Evolutionary conservation across 2,888 invertebrate genomes (phyloP).

Genomic region (Pammene fasciana): DNA sequence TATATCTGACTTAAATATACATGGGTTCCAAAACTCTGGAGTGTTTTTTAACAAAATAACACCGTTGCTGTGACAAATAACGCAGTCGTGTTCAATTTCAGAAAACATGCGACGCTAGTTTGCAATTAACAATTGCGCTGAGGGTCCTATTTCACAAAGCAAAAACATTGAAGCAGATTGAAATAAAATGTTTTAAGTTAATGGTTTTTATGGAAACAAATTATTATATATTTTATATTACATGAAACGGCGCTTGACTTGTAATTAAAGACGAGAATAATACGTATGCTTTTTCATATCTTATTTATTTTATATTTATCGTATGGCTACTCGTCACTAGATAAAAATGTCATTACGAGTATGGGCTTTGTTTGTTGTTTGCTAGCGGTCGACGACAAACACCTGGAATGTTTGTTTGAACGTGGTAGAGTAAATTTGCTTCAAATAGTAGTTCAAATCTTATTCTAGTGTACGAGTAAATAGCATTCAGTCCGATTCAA

Average conservation of each 20-base stretch:
- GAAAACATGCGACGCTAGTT: not conserved
- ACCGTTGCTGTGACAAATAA: not conserved
- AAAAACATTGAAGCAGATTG: not conserved
- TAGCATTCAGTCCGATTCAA: too few relatives aligned
- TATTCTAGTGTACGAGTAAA: too few relatives aligned
- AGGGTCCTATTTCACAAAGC: not conserved
- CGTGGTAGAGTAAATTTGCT: not conserved
- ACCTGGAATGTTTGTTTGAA: not conserved
- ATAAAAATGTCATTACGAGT: constrained; percentile 2
- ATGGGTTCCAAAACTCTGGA: not conserved
- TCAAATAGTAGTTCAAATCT: constrained; percentile 1
- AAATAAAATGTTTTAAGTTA: too few relatives aligned
- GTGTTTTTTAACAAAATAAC: not conserved
- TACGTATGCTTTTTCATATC: too few relatives aligned
- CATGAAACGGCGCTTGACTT: too few relatives aligned
- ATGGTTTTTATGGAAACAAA: too few relatives aligned
- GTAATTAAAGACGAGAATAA: too few relatives aligned
- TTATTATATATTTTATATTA: too few relatives aligned
- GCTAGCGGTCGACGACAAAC: constrained; percentile 3
- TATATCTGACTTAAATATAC: not conserved
- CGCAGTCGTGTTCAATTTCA: constrained; percentile 8
- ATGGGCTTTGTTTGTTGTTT: not conserved
- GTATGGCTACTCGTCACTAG: too few relatives aligned
- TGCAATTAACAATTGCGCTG: not conserved
- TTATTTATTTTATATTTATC: too few relatives aligned